Base-by-base conservation (phyloP, 2,797 vertebrate species). In the Diplodus puntazzo region DNA sequence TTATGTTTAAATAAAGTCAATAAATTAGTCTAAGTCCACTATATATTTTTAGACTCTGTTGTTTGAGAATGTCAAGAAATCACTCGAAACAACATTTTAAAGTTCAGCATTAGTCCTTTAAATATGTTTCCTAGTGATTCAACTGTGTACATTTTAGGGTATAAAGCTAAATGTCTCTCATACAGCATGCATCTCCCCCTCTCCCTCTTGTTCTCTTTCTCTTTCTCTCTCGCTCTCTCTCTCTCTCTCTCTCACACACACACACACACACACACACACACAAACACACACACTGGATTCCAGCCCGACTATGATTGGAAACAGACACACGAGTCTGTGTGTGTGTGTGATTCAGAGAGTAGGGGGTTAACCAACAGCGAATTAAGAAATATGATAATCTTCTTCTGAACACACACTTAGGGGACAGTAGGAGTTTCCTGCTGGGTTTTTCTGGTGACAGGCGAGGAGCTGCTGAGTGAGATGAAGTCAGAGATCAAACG, bases 251-350 rank as follows among this genome's bases (percentile, higher is more conserved):
- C 20, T 13, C 54, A 25, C 73, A 57, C 64, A 53, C 27, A 8
- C 57, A 18, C 57, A 18, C 50, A 14, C 50, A 43, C 39, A 17
- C 59, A 8, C 75, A 11, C 50, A 43, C 68, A 8, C 53, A 46
- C 61, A 45, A 55, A 68, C 58, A 20, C 77, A 50, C 65, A 46
- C 80, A 34, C 71, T 55, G 80, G 80, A 86, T 82, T 84, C 73
- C 76, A 72, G 77, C 59, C 83, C 14, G 61, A 68, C 39, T 67
- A 65, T 92, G 90, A 91, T 90, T 92, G 87, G 77, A 92, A 92
- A 87, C 90, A 92, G 89, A 85, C 87, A 42, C 53, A 54, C 13
- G 42, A 53, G 42, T 61, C 34, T 66, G 63, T 58, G 48, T 70
- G 16, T 66, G 63, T 58, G 48, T 70, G 16, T 73, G 58, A 71